Conservation (phyloP, 2,113 vertebrate species). For the Microtus montanus region DNA sequence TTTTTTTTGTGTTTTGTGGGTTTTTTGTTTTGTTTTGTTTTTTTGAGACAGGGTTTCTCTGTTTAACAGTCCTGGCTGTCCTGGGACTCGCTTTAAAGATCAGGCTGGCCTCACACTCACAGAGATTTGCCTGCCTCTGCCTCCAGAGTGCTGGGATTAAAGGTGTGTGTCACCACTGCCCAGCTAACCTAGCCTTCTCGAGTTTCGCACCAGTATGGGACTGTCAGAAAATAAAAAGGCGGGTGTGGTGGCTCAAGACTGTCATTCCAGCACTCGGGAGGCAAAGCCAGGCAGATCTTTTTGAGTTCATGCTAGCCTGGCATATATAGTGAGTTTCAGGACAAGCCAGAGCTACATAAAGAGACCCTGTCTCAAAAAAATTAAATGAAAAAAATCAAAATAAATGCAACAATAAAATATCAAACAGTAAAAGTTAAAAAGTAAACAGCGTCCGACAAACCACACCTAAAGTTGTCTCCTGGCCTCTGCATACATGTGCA, state of each 20-base stretch:
- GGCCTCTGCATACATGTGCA: too few species aligned
- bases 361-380: not conserved
- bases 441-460: not conserved
- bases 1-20: too few species aligned
- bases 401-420: not conserved
- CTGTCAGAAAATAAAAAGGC: not conserved
- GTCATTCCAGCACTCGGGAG: not conserved
- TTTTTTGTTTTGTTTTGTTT: too few species aligned
- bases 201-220: not conserved
- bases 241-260: not conserved
- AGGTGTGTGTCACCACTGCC: too few species aligned
- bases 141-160: too few species aligned
- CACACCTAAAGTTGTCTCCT: not conserved
- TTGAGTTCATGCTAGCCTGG: not conserved
- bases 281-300: not conserved
- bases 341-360: not conserved
- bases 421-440: too few species aligned
- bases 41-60: too few species aligned
- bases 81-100: too few species aligned
- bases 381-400: not conserved
- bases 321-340: not conserved
- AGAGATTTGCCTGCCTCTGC: too few species aligned
- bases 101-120: too few species aligned
- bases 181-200: not conserved
- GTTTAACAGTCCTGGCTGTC: too few species aligned